These are phyloP conservation scores for Marcusenius ussheri DNA, from an alignment of 2,113 vertebrate species.

Conservation along the genomic window DNA sequence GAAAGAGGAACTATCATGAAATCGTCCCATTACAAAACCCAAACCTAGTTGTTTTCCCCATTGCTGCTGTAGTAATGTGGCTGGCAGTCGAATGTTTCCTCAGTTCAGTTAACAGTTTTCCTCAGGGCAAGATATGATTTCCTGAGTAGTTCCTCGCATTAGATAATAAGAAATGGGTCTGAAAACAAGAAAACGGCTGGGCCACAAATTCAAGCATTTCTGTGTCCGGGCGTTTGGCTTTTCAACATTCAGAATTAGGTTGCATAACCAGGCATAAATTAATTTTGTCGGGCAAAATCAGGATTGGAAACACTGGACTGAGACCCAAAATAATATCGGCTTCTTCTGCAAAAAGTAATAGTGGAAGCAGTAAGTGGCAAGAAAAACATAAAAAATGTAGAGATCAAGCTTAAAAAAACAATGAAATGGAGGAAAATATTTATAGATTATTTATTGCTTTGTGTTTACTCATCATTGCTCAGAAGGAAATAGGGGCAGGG, in stretches of 20 bases:
- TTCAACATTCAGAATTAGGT: background rate
- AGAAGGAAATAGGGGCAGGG: conserved; percentile 48
- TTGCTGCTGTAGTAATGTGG: conserved; percentile 15
- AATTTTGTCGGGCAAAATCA: background rate
- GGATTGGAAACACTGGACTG: conserved; percentile 11
- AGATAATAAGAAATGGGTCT: conserved; percentile 35
- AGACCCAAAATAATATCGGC: conserved; percentile 5
- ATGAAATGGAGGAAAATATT: background rate
- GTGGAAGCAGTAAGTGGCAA: conserved; percentile 7
- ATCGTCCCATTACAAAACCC: conserved; percentile 18
- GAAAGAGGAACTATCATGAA: conserved; percentile 4
- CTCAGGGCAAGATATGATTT: conserved; percentile 49
- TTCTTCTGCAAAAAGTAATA: conserved; percentile 18
- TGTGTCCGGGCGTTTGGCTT: background rate
- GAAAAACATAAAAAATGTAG: conserved; percentile 2
- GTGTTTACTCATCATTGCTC: conserved; percentile 21
- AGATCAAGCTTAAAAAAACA: conserved; percentile 4
- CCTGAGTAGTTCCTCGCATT: conserved; percentile 36
- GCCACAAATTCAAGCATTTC: background rate
- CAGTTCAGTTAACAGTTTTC: conserved; percentile 40
- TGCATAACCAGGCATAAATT: background rate
- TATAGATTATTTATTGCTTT: conserved; percentile 22
- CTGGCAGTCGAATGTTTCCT: conserved; percentile 10
- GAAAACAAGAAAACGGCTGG: conserved; percentile 37
- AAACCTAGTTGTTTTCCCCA: background rate